Evolutionary conservation across 2,113 vertebrate species (phyloP).

Genomic region (Plestiodon gilberti): DNA sequence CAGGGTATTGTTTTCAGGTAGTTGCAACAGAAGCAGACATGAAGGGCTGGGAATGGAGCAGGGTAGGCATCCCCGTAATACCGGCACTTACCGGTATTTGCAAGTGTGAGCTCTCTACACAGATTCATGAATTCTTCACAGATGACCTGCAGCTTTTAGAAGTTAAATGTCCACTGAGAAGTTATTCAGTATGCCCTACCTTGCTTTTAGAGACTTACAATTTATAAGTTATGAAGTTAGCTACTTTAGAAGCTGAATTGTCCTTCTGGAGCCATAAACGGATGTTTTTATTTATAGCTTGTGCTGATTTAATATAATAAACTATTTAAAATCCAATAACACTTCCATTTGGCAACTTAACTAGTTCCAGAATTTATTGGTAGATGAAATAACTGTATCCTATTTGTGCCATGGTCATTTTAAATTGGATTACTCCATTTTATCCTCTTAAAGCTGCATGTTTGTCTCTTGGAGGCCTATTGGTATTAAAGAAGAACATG

Average conservation of each 20-base stretch:
- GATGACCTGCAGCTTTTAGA: not conserved
- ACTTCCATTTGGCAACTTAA: conserved; percentile 2
- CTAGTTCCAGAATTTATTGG: not conserved
- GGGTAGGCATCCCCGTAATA: not conserved
- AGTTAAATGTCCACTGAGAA: not conserved
- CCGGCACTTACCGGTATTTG: too few species aligned
- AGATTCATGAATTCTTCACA: not conserved
- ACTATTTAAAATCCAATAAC: conserved; percentile 11
- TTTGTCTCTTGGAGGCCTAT: not conserved
- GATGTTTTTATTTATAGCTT: conserved; percentile 8
- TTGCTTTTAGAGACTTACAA: not conserved
- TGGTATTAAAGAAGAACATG: not conserved
- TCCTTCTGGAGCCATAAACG: not conserved
- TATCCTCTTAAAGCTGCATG: not conserved
- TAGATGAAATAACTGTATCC: conserved; percentile 7
- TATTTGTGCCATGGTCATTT: conserved; percentile 1
- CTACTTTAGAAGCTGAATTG: not conserved
- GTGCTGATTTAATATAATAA: not conserved
- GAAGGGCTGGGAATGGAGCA: not conserved
- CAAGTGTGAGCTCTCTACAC: not conserved
- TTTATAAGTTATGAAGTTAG: not conserved
- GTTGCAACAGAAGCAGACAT: not conserved
- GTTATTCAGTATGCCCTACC: not conserved
- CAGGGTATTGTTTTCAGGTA: not conserved
- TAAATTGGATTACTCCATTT: conserved; percentile 8